Base-by-base conservation (phyloP, 2,797 vertebrate genomes). In the Petrocephalus sullivani region DNA sequence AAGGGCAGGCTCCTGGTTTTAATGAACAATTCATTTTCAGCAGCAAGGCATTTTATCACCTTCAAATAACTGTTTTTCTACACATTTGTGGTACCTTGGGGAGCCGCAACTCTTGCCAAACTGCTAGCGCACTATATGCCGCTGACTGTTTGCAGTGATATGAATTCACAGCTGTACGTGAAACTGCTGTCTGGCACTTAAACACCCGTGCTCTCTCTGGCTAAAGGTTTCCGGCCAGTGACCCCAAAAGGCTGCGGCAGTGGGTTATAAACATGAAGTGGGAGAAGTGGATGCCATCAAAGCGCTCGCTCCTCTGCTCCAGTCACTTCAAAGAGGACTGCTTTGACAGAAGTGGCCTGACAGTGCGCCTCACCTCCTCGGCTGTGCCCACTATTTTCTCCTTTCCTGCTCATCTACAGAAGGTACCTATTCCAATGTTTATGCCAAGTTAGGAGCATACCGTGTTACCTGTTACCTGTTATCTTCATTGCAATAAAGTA, bases 241-340 rank as follows among this genome's bases (percentile, higher is more conserved):
- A 83, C n/a, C 81, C 81, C 19, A 53, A 83, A 83, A 83, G 81
- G 46, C 81, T 83, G 21, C 81, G 46, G 21, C 81, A 83, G 81
- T 83, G 81, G 81, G 81, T 83, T 53, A 53, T 83, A 21, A 83
- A 83, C 21, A 83, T 83, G 81, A 83, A 83, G 49, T 83, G 81
- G 81, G 81, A 83, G 23, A 83, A 83, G 8, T 83, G 81, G 81
- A 54, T 83, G 81, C 81, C 81, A 23, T 83, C 81, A n/a, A 83
- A 83, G 23, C 46, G 81, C 21, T 83, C 81, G 3, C 81, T 83
- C 21, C 81, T 83, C 19, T 83, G 81, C 81, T 83, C 81, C 81
- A 83, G 81, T 54, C 81, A 83, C 49, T 83, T 83, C 81, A 49
- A n/a, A n/a, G 81, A 83, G 46, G 81, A 83, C 8, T 83, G 81